phyloP scores from a whole-genome alignment of 2,888 invertebrate species.

The Schizotus pectinicornis region DNA sequence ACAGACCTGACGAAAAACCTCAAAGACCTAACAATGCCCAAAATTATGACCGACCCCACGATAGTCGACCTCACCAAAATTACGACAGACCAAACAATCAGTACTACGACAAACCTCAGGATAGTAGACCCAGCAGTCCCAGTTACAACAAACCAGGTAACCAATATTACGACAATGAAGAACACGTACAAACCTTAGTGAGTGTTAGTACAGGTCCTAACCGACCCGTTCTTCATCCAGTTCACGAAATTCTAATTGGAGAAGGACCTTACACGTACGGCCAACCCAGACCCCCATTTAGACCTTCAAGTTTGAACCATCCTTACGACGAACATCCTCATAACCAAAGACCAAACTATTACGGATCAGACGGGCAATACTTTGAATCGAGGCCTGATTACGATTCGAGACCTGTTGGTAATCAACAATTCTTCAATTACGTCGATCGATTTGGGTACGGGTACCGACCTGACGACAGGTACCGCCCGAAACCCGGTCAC shows the following conservation, averaged over 20 bases:
- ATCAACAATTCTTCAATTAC: no score
- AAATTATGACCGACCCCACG: no score
- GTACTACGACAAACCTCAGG: conserved; percentile 20
- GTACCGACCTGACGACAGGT: conserved; percentile 19
- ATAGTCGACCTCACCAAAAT: no score
- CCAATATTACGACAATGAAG: conserved; percentile 9
- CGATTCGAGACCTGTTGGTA: conserved; percentile 3
- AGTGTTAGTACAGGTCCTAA: conserved; percentile 46
- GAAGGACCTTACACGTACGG: conserved; percentile 26
- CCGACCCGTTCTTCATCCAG: conserved; percentile 40
- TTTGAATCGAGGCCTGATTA: conserved; percentile 22
- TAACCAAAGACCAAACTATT: conserved; percentile 26
- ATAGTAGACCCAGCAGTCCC: background rate
- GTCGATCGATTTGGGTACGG: background rate
- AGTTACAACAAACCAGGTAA: no score
- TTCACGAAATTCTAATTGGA: conserved; percentile 45
- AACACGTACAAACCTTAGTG: conserved; percentile 45
- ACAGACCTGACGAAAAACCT: no score
- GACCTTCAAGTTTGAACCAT: conserved; percentile 30
- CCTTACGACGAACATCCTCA: conserved; percentile 32
- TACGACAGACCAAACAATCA: no score
- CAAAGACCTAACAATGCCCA: no score
- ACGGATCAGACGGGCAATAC: conserved; percentile 29
- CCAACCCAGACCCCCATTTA: conserved; percentile 29
- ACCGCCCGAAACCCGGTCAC: conserved; percentile 14